Evolutionary conservation across 2,797 vertebrate species (phyloP), one percentile per base, ranked within the genome.

Genomic region (Heliangelus exortis): DNA sequence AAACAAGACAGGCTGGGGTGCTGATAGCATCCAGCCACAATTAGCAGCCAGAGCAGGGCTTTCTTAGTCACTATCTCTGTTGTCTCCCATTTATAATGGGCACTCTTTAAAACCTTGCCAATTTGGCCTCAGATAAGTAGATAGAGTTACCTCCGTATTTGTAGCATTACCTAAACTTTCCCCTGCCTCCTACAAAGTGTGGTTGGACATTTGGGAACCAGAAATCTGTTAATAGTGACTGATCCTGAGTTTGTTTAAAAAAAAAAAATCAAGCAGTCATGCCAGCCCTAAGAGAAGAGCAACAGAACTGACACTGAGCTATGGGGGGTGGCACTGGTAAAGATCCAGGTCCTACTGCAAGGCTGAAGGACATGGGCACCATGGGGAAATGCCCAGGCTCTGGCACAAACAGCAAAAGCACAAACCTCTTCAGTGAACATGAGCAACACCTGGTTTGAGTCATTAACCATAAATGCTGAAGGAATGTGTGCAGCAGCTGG

Each of bases 291-390:
- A 31, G 5, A 39, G 68, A 69, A 18, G 39, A 19, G 26, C 47
- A 33, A 26, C 0, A 1, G 45, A 47, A 8, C n/a, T 0, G 2
- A 57, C 61, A 15, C 2, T 0, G 8, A 59, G 71, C 59, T 22
- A 1, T 1, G 55, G 54, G 26, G 36, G 45, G 13, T 8, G 12
- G 43, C 74, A 54, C 22, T 6, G 21, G 14, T 4, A 8, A 28
- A 29, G 55, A 14, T 12, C 43, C 50, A 15, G 45, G 78, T n/a
- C 47, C 66, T 16, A 0, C 33, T 15, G 39, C 13, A 3, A 25
- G 36, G 43, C 57, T 36, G 54, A 18, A 33, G 67, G 62, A 31
- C 47, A 13, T 0, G 1, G 31, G 65, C 41, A 39, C 39, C 26
- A 2, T 0, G 19, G 23, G 21, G 58, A 34, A 34, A 33, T 20